Evolutionary conservation across 2,888 invertebrate species (phyloP), one percentile per base, ranked within the genome.

Genomic region (Thumatha senex): DNA sequence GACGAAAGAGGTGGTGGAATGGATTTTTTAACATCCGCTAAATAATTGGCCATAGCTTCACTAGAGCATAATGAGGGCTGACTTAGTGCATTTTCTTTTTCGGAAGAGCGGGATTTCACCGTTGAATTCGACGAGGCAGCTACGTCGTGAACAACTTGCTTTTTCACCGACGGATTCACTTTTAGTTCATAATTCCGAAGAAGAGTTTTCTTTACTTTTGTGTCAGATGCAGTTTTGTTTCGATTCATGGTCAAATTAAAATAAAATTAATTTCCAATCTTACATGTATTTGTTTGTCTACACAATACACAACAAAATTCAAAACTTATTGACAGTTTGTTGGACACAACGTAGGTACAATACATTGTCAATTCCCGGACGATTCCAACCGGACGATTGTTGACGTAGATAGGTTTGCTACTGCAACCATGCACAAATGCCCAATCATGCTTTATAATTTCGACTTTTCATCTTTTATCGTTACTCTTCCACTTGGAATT

Each of bases 151-250:
- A 74, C 56, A 9, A 76, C 76, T 58, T 67, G 63, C 40, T 74
- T 75, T 10, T 56, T 73, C 10, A 63, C 51, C 29, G 68, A 55
- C 13, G 67, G 56, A 45, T 62, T 77, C 1, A 78, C 46, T 72
- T 76, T 84, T 13, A 76, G 67, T 60, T 88, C 89, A 58, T 68
- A 78, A 57, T 89, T 84, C 52, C 90, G 74, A 9, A 89, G 64
- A 1, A 90, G 70, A 1, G 85, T 84, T 72, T 90, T 91, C 59
- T 86, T 89, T 14, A 91, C 84, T 73, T 83, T 89, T 0, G 79
- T 68, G 57, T 89, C 88, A 9, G 64, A 56, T n/a, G 74, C 70
- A 49, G 63, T 52, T 61, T 78, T 88, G 4, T 14, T 45, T 38
- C 29, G 36, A 45, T 45, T 36, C 45, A 45, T 45, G 29, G 8